Base-by-base conservation (phyloP, 2,888 invertebrate species). In the Orchestes rusci region DNA sequence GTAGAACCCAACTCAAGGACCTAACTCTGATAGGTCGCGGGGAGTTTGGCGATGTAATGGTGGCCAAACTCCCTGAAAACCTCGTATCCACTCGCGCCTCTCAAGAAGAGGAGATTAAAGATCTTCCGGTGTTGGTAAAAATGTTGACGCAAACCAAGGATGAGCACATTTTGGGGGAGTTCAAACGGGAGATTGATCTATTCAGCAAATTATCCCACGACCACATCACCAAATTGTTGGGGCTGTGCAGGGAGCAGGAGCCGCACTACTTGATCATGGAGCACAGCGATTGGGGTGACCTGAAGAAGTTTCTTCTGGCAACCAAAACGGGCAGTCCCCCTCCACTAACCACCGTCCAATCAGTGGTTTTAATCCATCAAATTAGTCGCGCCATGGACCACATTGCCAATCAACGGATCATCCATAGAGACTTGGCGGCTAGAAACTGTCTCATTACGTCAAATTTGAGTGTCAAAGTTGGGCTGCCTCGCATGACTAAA, bases 271-370 rank as follows among this genome's bases (percentile, higher is more conserved):
- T 94, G 78, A 77, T 95, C 16, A 68, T 91, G 10, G 92, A 95
- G 61, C 87, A 91, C 62, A 91, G 91, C 2, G 94, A 95, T 64
- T 94, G 93, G 94, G 94, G 94, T 4, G 94, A 94, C 66, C 72
- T 95, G 39, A 94, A 94, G 59, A 91, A 88, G 70, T 93, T 85
- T 72, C 73, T 90, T 16, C 68, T 83, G 39, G 85, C 88, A 8
- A 81, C 82, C 0, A 73, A 76, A 23, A 72, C 63, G 41, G 68
- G 62, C 3, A 59, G 50, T 16, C 73, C 62, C 66, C 84, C 74
- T 45, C 80, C 75, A n/a, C 70, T 93, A 1, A 77, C 77, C 2
- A 70, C 78, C 2, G 72, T 75, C 3, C 87, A 88, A 66, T 72
- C 79, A 16, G 70, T 82, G 1, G 74, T 80, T 15, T 69, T 88